Percentiles rank a stretch among this genome's conserved stretches.
These are phyloP conservation scores for Phalacrocorax pelagicus DNA, from an alignment of 2,113 vertebrate species.

Conservation along the genomic window DNA sequence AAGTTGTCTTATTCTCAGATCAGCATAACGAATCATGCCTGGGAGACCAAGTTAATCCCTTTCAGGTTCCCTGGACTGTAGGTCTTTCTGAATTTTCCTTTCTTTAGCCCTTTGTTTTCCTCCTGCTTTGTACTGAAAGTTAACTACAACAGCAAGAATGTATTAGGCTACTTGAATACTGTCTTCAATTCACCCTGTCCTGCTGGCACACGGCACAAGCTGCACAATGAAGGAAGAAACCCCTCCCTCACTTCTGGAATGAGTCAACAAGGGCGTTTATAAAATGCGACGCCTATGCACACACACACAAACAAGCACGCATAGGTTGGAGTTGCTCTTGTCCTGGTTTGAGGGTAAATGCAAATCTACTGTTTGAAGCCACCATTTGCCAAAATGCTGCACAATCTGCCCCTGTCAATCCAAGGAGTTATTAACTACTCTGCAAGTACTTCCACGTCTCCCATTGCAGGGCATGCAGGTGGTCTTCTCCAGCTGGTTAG, in stretches of 20 bases:
- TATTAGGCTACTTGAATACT: constrained; percentile 38
- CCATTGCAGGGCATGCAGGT: background rate
- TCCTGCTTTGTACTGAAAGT: constrained; percentile 51
- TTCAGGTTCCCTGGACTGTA: constrained; percentile 62
- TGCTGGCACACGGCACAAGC: constrained; percentile 16
- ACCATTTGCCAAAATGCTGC: background rate
- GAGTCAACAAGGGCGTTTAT: background rate
- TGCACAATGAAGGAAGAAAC: constrained; percentile 5
- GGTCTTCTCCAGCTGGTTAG: constrained; percentile 51
- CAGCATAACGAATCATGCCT: constrained; percentile 62
- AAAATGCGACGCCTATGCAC: accelerated
- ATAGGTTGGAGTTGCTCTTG: background rate
- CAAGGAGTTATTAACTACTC: background rate
- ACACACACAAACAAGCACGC: background rate
- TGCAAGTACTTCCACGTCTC: background rate
- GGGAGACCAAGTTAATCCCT: constrained; percentile 65
- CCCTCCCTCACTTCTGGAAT: constrained; percentile 5
- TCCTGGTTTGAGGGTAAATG: background rate
- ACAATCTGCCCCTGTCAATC: constrained; percentile 21
- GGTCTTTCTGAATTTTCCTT: constrained; percentile 60
- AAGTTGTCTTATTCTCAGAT: constrained; percentile 34
- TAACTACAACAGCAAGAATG: constrained; percentile 51
- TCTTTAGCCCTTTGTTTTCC: constrained; percentile 61
- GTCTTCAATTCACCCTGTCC: constrained; percentile 44
- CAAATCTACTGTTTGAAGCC: background rate